phyloP scores from a whole-genome alignment of 2,113 vertebrate genomes.

The Ameiurus melas region DNA sequence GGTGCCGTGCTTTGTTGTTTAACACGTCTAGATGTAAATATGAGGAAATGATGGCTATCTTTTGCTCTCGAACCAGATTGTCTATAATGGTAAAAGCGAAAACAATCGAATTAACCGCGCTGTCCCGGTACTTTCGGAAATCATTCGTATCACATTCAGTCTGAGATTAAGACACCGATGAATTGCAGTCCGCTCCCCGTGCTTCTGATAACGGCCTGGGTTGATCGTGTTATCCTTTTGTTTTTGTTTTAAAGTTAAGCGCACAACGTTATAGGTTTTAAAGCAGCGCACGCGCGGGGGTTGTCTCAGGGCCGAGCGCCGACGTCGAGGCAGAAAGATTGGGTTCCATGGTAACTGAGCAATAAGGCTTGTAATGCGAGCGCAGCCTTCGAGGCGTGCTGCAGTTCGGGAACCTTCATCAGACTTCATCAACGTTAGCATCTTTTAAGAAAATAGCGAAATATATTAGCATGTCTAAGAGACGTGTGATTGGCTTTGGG shows the following conservation, averaged over 20 bases:
- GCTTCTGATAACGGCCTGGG: neutral
- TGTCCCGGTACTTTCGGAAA: no score
- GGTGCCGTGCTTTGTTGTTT: no score
- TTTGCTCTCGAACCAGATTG: no score
- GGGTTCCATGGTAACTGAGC: neutral
- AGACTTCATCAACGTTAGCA: constrained; percentile 7
- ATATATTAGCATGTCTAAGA: constrained; percentile 25
- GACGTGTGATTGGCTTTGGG: constrained; percentile 22
- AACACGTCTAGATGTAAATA: no score
- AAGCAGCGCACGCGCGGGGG: neutral
- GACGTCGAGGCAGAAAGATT: neutral
- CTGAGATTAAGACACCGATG: no score
- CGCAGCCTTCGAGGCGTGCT: neutral
- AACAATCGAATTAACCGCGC: no score
- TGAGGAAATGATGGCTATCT: no score
- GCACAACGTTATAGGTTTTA: neutral
- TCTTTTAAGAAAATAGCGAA: constrained; percentile 8
- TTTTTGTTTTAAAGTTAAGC: neutral
- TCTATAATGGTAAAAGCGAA: no score
- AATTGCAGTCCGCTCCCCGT: neutral
- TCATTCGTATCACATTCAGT: no score
- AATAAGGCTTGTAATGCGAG: neutral
- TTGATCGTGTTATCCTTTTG: neutral
- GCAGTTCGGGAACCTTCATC: neutral
- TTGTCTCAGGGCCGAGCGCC: neutral